Evolutionary conservation across 1,140 invertebrate genomes (phyloP), one percentile per base, ranked within the genome.

Genomic region (Zophobas morio): DNA sequence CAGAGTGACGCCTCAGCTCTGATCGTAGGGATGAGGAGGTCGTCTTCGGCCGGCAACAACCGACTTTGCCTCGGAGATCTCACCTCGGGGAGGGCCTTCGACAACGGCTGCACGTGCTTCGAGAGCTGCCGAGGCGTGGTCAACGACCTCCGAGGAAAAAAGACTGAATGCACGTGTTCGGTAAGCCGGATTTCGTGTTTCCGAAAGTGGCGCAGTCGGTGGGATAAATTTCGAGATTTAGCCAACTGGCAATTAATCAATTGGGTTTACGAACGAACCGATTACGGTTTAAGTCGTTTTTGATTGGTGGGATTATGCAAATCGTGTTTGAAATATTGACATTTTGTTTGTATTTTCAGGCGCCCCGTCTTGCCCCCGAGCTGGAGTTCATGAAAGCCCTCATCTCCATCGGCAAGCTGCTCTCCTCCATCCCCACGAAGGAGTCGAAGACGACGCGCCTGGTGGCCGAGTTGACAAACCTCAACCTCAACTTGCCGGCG

Each of bases 401-500:
- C 34, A 96, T 98, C 86, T 92, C 91, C 82, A 97, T 99, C 84
- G 98, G 98, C 20, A 95, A 96, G 84, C 91, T 95, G 80, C 88
- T 99, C 36, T 96, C 95, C 79, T 91, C 93, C 35, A 91, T 99
- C 80, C 92, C 95, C 1, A 96, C 95, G n/a, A 99, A 99, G 86
- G 97, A 99, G 88, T 92, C 95, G 60, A 95, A 98, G 88, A 98
- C 95, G 57, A 92, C 94, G 77, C 92, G 95, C 80, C 89, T 99
- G 56, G 92, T 98, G 72, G 96, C 96, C 34, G 98, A 99, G 86
- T 88, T 99, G 72, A 95, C 94, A 79, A 92, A 96, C 80, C 88
- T 99, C 49, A 99, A 99, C 88, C 90, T 99, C 74, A 99, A 99
- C 89, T 89, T 99, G 77, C 98, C 98, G 1, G 98, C 98, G 0